These are phyloP conservation scores for Dryas iulia DNA, from an alignment of 1,140 invertebrate genomes.

Conservation along the genomic window DNA sequence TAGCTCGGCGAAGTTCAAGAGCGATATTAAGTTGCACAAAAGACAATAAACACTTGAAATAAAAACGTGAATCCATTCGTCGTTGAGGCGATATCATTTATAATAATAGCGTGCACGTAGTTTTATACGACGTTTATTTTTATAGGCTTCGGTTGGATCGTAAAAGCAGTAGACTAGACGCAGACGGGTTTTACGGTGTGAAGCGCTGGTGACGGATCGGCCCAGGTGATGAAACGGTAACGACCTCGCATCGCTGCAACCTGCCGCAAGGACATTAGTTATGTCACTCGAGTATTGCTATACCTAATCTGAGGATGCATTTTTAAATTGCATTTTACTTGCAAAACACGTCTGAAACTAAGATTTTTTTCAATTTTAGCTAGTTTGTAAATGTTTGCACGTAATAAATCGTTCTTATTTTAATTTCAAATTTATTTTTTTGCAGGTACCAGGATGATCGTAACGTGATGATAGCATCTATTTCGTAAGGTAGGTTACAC, in stretches of 20 bases:
- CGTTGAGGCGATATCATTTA: constrained; percentile 66
- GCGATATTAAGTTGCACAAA: constrained; percentile 73
- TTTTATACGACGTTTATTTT: constrained; percentile 68
- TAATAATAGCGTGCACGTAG: constrained; percentile 64
- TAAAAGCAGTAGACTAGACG: constrained; percentile 71
- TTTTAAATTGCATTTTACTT: not conserved
- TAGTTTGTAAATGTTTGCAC: not conserved
- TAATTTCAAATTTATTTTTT: constrained; percentile 13
- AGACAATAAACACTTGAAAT: constrained; percentile 67
- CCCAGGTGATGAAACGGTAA: constrained; percentile 56
- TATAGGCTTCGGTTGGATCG: constrained; percentile 67
- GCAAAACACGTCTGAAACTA: not conserved
- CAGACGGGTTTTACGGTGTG: constrained; percentile 71
- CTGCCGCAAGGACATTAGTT: constrained; percentile 8
- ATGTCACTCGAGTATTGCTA: not conserved
- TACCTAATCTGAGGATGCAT: not conserved
- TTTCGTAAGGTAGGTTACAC: constrained; percentile 15
- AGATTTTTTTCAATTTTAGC: not conserved
- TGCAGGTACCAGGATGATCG: constrained; percentile 19
- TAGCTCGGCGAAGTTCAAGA: constrained; percentile 76
- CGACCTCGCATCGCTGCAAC: constrained; percentile 29
- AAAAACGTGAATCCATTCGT: constrained; percentile 70
- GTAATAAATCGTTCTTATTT: not conserved
- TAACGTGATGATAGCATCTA: not conserved
- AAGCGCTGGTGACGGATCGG: constrained; percentile 53